Base-by-base conservation (phyloP, 2,797 vertebrate genomes). In the Telmatherina bonti region DNA sequence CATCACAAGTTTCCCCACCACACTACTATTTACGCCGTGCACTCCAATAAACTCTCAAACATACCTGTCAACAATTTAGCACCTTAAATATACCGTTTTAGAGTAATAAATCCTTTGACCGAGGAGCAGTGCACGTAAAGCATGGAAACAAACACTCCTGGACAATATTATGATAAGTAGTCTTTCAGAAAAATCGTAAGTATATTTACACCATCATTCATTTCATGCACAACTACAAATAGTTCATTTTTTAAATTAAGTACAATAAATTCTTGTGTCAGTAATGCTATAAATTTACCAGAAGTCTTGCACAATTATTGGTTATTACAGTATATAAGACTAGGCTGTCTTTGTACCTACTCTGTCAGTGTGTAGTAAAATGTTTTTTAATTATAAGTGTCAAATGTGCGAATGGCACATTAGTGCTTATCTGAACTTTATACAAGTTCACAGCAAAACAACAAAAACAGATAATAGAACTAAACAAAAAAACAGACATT, bases 161-260 rank as follows among this genome's bases (percentile, higher is more conserved):
- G 27, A 62, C 9, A 60, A 47, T 56, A 38, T 55, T 35, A 45
- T 47, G 31, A 18, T 43, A 2, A 52, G 51, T 49, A 52, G 49
- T 52, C 53, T 7, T 31, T 27, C 31, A 57, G 4, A 57, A 24
- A 15, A 66, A 26, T 70, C 30, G 52, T 27, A 76, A 49, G 41
- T 49, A 67, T 68, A 80, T 73, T 53, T 71, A 81, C 59, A 85
- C 22, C 35, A 0, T 5, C 59, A 41, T 31, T 33, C 51, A 62
- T 31, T 63, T 59, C 0, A 2, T 31, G 54, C 27, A 66, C 7
- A 58, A 43, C 65, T 30, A 52, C 1, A 69, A 47, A 26, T 45
- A 18, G 26, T 53, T 47, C 3, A 3, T 3, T 7, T 31, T 31
- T 31, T 31, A 31, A 54, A 5, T 43, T 5, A 59, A 67, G 26